Evolutionary conservation across 2,113 vertebrate species (phyloP), one percentile per base, ranked within the genome.

Genomic region (Pavo muticus): DNA sequence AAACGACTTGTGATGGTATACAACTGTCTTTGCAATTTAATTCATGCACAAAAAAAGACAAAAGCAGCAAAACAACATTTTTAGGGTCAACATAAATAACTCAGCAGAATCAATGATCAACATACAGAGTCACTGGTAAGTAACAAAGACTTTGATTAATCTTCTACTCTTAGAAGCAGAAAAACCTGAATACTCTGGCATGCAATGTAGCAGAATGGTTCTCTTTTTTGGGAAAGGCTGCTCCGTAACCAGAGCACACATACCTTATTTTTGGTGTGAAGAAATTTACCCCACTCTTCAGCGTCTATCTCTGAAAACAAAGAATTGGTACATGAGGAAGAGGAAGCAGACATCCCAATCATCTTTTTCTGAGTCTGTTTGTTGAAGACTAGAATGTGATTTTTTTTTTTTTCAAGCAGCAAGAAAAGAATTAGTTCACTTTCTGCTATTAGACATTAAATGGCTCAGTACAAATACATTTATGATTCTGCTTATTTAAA

Each of bases 241-340:
- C n/a, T 85, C 48, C 24, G 65, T 39, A 40, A 61, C 29, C 16
- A 63, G 3, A 70, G 8, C 72, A 86, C 73, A 79, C 91, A 30
- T 98, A 99, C 99, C 99, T 99, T 99, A 97, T 98, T 99, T 98
- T 99, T 99, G 84, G 99, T 99, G 98, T 99, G 99, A 86, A 99
- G 98, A 95, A 99, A 99, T 98, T 99, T 99, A 71, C 99, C 99
- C 99, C 99, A 99, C 95, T 99, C 99, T 91, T 99, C 99, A 87
- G 98, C 98, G 84, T 99, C 98, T 56, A 99, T 98, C 84, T 99
- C 99, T 99, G 96, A 95, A 98, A 94, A 97, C 64, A 93, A 91
- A 97, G 44, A 96, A 89, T n/a, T 54, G 27, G 80, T 69, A 93
- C 35, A 88, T 95, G 68, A 91, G 73, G 60, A 72, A 69, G 27